Percentiles rank a stretch among this genome's conserved stretches.
These are phyloP conservation scores for Opisthograptis luteolata DNA, from an alignment of 2,888 invertebrate genomes.

Conservation along the genomic window DNA sequence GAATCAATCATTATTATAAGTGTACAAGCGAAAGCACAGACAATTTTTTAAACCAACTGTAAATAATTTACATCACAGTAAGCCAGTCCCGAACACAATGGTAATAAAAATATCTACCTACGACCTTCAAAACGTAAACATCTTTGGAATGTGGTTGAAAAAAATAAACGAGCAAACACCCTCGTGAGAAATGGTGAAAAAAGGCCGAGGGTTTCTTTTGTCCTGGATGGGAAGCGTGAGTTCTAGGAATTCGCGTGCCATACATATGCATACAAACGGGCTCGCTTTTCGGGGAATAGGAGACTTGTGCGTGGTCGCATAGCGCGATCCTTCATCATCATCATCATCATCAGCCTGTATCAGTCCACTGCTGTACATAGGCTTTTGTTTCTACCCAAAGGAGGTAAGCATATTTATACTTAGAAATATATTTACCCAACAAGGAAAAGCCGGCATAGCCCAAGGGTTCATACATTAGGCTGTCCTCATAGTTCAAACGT, in stretches of 20 bases:
- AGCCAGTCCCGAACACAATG: conserved; percentile 16
- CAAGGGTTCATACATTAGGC: conserved; percentile 17
- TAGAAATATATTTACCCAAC: background rate
- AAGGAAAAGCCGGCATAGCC: conserved; percentile 8
- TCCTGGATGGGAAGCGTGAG: conserved; percentile 72
- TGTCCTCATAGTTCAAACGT: conserved; percentile 31
- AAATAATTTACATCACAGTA: conserved; percentile 22
- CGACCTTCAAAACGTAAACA: conserved; percentile 74
- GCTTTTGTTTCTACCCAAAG: background rate
- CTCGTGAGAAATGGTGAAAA: conserved; percentile 70
- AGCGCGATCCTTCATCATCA: conserved; percentile 30
- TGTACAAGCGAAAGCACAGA: background rate
- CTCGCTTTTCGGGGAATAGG: conserved; percentile 57
- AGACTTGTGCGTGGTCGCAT: conserved; percentile 49
- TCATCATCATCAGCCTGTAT: no score
- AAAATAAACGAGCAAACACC: conserved; percentile 61
- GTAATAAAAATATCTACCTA: conserved; percentile 54
- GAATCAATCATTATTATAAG: conserved; percentile 26
- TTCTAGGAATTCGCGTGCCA: conserved; percentile 83
- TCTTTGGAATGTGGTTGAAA: conserved; percentile 69
- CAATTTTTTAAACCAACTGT: conserved; percentile 2
- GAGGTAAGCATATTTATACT: background rate
- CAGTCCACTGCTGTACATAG: no score
- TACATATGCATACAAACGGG: conserved; percentile 55
- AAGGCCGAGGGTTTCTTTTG: conserved; percentile 63